Base-by-base conservation (phyloP, 2,888 invertebrate genomes). In the Drosophila parthenogenetica region DNA sequence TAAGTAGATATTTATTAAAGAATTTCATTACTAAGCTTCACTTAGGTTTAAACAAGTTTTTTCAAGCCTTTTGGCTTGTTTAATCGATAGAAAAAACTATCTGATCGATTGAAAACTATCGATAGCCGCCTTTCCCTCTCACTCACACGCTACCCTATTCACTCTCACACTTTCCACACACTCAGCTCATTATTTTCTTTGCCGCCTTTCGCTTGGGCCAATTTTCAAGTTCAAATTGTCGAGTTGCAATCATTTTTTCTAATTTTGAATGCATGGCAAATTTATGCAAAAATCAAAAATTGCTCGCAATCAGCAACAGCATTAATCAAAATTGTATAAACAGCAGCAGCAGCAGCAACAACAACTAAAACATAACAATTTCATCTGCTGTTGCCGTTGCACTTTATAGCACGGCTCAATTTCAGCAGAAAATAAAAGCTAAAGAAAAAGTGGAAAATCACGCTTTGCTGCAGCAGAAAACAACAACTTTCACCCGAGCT, bases 391-490 rank as follows among this genome's bases (percentile, higher is more conserved):
- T 25, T 59, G 67, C 10, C 53, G 35, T 25, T 59, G 67, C 54
- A 35, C 42, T 58, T 59, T 55, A 45, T 19, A 42, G 40, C 57
- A n/a, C 57, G 37, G 46, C 57, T 61, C 61, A 45, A 65, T 29
- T 58, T 60, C 76, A 53, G 16, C 69, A 61, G 81, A 73, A 81
- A 81, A 73, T 68, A 69, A 63, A 73, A 68, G 68, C 59, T 48
- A 69, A 88, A 87, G 81, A 84, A 84, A 88, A 84, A 89, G 87
- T 88, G 84, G 81, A 84, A 84, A 84, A 89, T 89, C 87, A 87
- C 68, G 87, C 71, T 81, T 62, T 77, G 84, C 68, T 63, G 66
- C 87, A 32, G 61, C 54, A 83, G 35, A 35, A 35, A 35, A 77
- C 87, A 83, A 83, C 85, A 84, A 83, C 83, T 83, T 83, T 83